Evolutionary conservation across 2,113 vertebrate species (phyloP), one percentile per base, ranked within the genome.

Genomic region (Vicugna pacos): DNA sequence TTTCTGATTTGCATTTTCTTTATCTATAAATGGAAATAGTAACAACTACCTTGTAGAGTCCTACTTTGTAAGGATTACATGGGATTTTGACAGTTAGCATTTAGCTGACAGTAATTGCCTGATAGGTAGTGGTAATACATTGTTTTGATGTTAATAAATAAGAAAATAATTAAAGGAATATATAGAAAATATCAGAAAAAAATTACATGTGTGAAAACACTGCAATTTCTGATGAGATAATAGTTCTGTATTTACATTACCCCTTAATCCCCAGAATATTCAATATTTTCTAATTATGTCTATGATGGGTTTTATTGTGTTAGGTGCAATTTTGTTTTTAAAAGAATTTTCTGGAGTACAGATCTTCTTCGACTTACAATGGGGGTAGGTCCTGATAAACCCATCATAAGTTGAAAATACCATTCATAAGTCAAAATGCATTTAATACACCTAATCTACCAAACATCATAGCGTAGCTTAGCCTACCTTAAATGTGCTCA

Each of bases 1-100:
- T 56, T 56, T 67, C 30, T 60, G 54, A 82, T 38, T 95, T 93
- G 52, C 14, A 38, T 85, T 92, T 86, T 94, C 65, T 77, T 89
- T 92, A 77, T 60, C 13, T 93, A 22, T 94, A 88, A 95, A 73
- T 97, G 46, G 46, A 73, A 87, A 88, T 70, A 85, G 75, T 54
- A 76, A 79, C 60, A 30, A 73, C 9, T n/a, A 56, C 13, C n/a
- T 46, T 94, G 13, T 30, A 94, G 17, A 3, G 50, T 46, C 38
- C 38, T 42, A 42, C 38, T 93, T 95, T 86, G 14, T 80, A 89
- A 76, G 54, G 72, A 77, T 88, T 89, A 56, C 3, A 24, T 73
- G 30, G 83, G 42, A 92, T 19, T n/a, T 8, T 91, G 50, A 48
- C 30, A 84, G 14, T 73, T 32, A 91, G 35, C 72, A 73, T 65